These are phyloP conservation scores for Leptopilina myrica DNA, from an alignment of 2,888 invertebrate species.

Conservation along the genomic window DNA sequence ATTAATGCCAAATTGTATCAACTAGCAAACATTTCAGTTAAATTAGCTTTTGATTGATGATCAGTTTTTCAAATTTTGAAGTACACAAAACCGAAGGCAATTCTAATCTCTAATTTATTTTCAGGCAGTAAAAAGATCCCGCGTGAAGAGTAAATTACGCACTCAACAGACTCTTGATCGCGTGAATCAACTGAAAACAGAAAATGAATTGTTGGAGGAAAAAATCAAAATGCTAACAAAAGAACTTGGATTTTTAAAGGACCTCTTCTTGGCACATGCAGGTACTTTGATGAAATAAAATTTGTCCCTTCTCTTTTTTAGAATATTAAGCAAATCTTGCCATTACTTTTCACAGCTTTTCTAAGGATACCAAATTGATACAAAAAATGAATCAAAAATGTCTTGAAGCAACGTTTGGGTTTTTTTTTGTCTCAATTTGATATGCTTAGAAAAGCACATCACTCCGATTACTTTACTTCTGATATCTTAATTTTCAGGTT, in stretches of 20 bases:
- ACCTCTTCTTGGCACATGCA: slow-evolving; percentile 88
- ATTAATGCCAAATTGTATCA: too few relatives aligned
- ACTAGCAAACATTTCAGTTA: too few relatives aligned
- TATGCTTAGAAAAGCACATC: too few relatives aligned
- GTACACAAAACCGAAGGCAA: neutral
- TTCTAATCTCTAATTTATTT: slow-evolving; percentile 55
- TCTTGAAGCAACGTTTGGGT: too few relatives aligned
- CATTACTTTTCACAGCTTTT: too few relatives aligned
- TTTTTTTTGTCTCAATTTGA: too few relatives aligned
- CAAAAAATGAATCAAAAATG: too few relatives aligned
- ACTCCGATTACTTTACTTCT: neutral
- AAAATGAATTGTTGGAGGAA: slow-evolving; percentile 88
- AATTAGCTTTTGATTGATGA: too few relatives aligned
- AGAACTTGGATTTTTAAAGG: slow-evolving; percentile 88
- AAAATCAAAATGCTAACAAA: slow-evolving; percentile 89
- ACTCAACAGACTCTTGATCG: slow-evolving; percentile 87
- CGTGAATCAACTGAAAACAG: slow-evolving; percentile 86
- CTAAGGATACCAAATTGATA: too few relatives aligned
- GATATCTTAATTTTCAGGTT: slow-evolving; percentile 59
- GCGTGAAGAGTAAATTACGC: slow-evolving; percentile 86
- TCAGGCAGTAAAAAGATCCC: slow-evolving; percentile 89
- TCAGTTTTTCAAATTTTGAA: too few relatives aligned
- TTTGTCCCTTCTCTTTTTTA: too few relatives aligned
- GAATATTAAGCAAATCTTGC: too few relatives aligned
- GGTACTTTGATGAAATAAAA: slow-evolving; percentile 71